phyloP scores from a whole-genome alignment of 2,888 invertebrate species.

The Drosophila mercatorum region DNA sequence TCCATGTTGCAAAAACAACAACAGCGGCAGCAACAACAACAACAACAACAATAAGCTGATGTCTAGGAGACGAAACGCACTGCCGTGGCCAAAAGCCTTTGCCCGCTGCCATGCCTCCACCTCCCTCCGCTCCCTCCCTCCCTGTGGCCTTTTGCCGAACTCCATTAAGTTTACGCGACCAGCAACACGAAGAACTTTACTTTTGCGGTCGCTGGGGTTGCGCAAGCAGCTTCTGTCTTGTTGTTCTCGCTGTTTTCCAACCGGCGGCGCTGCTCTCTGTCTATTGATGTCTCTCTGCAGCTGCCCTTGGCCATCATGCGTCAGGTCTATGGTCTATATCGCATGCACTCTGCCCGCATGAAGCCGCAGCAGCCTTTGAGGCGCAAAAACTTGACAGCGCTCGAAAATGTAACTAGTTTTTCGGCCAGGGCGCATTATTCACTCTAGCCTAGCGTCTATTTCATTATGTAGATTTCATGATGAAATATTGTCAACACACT shows the following conservation, averaged over 20 bases:
- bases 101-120: conserved; percentile 4
- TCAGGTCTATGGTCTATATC: conserved; percentile 39
- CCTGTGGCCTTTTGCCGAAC: conserved; percentile 62
- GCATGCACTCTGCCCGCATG: conserved; percentile 23
- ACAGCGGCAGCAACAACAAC: conserved; percentile 19
- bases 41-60: conserved; percentile 16
- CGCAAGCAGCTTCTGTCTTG: conserved; percentile 26
- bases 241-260: conserved; percentile 39
- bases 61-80: conserved; percentile 34
- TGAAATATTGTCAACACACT: conserved; percentile 38
- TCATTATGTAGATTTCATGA: conserved; percentile 39
- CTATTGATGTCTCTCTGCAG: conserved; percentile 50
- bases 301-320: conserved; percentile 48
- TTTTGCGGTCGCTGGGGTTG: conserved; percentile 66
- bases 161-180: conserved; percentile 80
- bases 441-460: conserved; percentile 6
- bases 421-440: neutral
- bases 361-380: conserved; percentile 48
- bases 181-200: conserved; percentile 71
- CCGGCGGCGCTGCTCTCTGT: conserved; percentile 46
- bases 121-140: neutral
- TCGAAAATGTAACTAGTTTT: conserved; percentile 34
- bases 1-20: conserved; percentile 66
- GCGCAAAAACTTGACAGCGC: conserved; percentile 21
- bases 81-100: conserved; percentile 52